Evolutionary conservation across 2,113 vertebrate species (phyloP).

Genomic region (Sceloporus undulatus): DNA sequence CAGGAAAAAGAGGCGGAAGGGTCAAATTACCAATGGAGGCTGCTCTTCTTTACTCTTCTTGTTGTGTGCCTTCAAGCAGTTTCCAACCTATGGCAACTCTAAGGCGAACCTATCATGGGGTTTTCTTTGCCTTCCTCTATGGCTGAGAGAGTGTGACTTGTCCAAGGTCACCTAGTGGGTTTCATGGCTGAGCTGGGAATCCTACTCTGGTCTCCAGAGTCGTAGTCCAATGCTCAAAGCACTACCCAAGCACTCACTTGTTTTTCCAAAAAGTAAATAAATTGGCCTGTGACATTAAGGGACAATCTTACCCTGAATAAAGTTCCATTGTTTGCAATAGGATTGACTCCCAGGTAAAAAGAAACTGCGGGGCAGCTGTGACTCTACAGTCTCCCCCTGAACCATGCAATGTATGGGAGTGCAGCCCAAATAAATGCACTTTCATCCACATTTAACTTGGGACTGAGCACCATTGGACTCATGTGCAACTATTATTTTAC

Average conservation of each 20-base stretch:
- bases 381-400: neutral
- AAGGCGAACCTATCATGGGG: too few relatives aligned
- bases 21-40: too few relatives aligned
- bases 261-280: neutral
- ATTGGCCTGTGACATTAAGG: too few relatives aligned
- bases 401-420: neutral
- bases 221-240: too few relatives aligned
- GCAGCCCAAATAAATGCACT: neutral
- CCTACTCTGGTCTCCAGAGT: too few relatives aligned
- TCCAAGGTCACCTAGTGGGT: too few relatives aligned
- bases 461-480: neutral
- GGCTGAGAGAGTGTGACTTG: too few relatives aligned
- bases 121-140: too few relatives aligned
- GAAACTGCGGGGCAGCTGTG: neutral
- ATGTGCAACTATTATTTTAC: neutral
- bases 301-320: neutral
- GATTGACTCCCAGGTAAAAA: neutral
- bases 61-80: too few relatives aligned
- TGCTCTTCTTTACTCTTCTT: neutral
- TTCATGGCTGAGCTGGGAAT: too few relatives aligned
- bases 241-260: too few relatives aligned
- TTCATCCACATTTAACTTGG: neutral
- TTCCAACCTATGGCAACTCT: too few relatives aligned
- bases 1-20: neutral
- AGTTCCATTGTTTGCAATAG: neutral